phyloP scores from a whole-genome alignment of 1,140 invertebrate species.

The Leguminivora glycinivorella region DNA sequence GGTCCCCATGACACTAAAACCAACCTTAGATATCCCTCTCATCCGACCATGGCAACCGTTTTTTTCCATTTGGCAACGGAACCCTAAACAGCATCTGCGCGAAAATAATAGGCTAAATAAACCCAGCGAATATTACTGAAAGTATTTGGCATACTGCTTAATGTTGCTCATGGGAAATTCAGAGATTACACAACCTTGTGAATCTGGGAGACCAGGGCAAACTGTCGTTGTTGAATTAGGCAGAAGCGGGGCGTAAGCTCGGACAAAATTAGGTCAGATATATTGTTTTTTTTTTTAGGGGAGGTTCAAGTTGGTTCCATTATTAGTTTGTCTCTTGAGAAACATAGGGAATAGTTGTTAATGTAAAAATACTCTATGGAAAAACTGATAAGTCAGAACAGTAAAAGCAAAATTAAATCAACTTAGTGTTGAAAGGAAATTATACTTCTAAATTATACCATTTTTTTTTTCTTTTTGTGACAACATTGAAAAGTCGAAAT shows the following conservation, averaged over 20 bases:
- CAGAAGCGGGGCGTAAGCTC: neutral
- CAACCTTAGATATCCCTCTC: too few relatives aligned
- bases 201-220: neutral
- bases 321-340: neutral
- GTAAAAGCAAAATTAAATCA: too few relatives aligned
- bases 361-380: too few relatives aligned
- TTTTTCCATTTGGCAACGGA: neutral
- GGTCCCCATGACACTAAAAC: too few relatives aligned
- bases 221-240: neutral
- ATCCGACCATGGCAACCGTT: too few relatives aligned
- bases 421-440: too few relatives aligned
- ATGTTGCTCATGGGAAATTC: constrained; percentile 20
- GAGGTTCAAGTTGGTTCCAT: neutral
- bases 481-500: too few relatives aligned
- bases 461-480: too few relatives aligned
- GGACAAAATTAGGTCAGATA: neutral
- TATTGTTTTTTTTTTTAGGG: neutral
- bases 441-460: too few relatives aligned
- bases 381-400: too few relatives aligned
- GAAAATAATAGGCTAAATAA: neutral
- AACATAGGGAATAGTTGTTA: too few relatives aligned
- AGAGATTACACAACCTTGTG: neutral
- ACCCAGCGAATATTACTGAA: neutral
- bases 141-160: neutral
- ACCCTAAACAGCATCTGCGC: neutral